Base-by-base conservation (phyloP, 2,797 vertebrate genomes). In the Semotilus atromaculatus region DNA sequence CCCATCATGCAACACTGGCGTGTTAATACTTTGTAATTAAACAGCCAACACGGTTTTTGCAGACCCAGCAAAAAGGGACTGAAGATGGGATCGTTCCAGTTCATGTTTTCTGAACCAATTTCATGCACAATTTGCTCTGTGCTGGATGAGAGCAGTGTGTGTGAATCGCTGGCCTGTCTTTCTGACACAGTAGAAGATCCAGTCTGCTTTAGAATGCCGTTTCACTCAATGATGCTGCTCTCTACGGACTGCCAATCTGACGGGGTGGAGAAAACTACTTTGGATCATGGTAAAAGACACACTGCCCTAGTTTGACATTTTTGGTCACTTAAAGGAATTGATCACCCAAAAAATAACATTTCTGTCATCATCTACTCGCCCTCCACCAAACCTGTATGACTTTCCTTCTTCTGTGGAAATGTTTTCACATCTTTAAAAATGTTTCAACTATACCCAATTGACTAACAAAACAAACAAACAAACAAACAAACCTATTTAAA, bases 41-140 rank as follows among this genome's bases (percentile, higher is more conserved):
- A 90, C 88, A 88, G 70, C 81, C 83, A 76, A 84, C 43, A n/a
- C 13, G 3, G 53, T 86, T 88, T 90, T 89, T 88, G 90, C 89
- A 86, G 85, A 88, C 73, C 79, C 83, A 88, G 89, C 86, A 87
- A 86, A 88, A 85, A 75, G 16, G 19, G 40, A 83, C 62, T 85
- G 80, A 89, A 88, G 84, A 88, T 87, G 88, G 85, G 87, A 85
- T 82, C 82, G 83, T 87, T 88, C 87, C 89, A 87, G 89, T 89
- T 87, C 88, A 86, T 81, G 87, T 89, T 91, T 89, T 90, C 87
- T 87, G 83, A 88, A 90, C 87, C 88, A 90, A 90, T 90, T 88
- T 90, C 89, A 90, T 89, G 88, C 88, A 89, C 88, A 88, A 89
- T 90, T 91, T 90, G 87, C 86, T 87, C 86, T 86, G 86, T 88